phyloP scores from a whole-genome alignment of 2,797 vertebrate genomes.

The Crax fasciolata region DNA sequence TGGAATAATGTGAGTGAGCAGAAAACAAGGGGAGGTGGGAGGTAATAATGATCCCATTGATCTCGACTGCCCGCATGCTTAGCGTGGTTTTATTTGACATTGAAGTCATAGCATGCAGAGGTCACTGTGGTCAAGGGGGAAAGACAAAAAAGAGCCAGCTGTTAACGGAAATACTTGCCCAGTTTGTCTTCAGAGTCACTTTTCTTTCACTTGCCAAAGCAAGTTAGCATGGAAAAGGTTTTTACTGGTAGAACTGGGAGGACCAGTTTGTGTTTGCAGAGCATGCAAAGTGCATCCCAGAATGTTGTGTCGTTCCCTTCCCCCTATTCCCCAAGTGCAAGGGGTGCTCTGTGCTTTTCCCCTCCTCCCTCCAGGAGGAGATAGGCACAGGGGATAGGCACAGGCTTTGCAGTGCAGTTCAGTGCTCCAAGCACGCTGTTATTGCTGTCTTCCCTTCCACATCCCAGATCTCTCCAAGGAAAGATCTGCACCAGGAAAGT shows the following conservation, averaged over 20 bases:
- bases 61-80: not conserved
- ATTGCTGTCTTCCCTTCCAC: not conserved
- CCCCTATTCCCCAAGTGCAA: rapidly evolving
- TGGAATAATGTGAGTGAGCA: not conserved
- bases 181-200: not conserved
- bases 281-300: not conserved
- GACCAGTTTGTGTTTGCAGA: not conserved
- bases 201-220: conserved; percentile 18
- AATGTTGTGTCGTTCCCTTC: not conserved
- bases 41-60: not conserved
- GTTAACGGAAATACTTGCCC: not conserved
- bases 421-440: rapidly evolving
- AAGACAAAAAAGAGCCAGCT: not conserved
- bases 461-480: not conserved
- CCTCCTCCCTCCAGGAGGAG: not conserved
- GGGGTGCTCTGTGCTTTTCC: not conserved
- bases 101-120: rapidly evolving
- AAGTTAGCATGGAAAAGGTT: conserved; percentile 4
- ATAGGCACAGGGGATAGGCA: not conserved
- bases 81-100: not conserved
- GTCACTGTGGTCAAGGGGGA: not conserved
- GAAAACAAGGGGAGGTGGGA: not conserved
- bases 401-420: not conserved
- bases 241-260: conserved; percentile 27
- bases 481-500: not conserved